phyloP scores from a whole-genome alignment of 2,888 invertebrate species.

The Orthosia gracilis region DNA sequence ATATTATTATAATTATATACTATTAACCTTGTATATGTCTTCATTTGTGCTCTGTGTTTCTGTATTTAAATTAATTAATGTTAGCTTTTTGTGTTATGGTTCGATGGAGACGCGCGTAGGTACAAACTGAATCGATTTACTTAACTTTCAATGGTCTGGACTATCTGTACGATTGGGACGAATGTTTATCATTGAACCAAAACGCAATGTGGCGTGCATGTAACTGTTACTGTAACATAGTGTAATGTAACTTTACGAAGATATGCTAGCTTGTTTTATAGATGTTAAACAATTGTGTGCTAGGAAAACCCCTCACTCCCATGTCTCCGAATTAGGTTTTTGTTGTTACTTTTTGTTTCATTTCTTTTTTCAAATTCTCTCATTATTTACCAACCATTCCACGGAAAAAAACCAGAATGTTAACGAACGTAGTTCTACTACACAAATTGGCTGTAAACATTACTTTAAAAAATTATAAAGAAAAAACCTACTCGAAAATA shows the following conservation, averaged over 20 bases:
- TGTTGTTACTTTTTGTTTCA: slow-evolving; percentile 73
- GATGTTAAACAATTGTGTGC: slow-evolving; percentile 87
- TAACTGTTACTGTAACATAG: slow-evolving; percentile 89
- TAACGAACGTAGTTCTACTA: slow-evolving; percentile 63
- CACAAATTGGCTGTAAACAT: slow-evolving; percentile 80
- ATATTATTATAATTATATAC: slow-evolving; percentile 82
- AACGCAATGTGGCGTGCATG: slow-evolving; percentile 90
- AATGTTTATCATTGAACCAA: slow-evolving; percentile 88
- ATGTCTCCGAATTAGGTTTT: slow-evolving; percentile 81
- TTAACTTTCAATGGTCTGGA: slow-evolving; percentile 67
- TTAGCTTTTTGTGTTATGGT: slow-evolving; percentile 90
- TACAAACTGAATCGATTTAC: slow-evolving; percentile 67
- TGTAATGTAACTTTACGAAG: slow-evolving; percentile 85
- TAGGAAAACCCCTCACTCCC: slow-evolving; percentile 87
- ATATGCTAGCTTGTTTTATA: slow-evolving; percentile 90
- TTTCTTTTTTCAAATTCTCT: slow-evolving; percentile 72
- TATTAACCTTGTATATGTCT: slow-evolving; percentile 89
- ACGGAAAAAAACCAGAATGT: slow-evolving; percentile 58
- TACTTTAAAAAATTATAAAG: slow-evolving; percentile 50
- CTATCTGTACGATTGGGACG: slow-evolving; percentile 70
- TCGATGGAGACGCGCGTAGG: slow-evolving; percentile 84
- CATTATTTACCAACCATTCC: slow-evolving; percentile 69
- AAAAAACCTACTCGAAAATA: slow-evolving; percentile 57
- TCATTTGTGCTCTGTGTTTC: slow-evolving; percentile 90
- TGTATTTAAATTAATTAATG: slow-evolving; percentile 88